A percentile compares a stretch with the other conserved stretches of the same genome.
Conservation (phyloP, 2,888 invertebrate genomes). For the Aphodius sticticus region DNA sequence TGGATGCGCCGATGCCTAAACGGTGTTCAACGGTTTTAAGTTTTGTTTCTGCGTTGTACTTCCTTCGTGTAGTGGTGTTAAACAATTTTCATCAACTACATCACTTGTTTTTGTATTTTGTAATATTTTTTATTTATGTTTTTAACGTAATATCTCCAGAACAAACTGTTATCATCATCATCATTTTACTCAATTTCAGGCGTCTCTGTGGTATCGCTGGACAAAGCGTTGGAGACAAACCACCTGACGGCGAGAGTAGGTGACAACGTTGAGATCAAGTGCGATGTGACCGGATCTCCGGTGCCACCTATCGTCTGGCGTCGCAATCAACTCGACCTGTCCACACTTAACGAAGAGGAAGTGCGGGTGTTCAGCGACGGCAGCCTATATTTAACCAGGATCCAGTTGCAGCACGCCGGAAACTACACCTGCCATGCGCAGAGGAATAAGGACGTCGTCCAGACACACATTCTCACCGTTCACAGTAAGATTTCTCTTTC, state of each 20-base stretch:
- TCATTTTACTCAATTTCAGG: slow-evolving; percentile 57
- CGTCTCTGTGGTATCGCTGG: slow-evolving; percentile 74
- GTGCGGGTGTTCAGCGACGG: slow-evolving; percentile 78
- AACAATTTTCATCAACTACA: too few relatives aligned
- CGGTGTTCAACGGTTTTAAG: too few relatives aligned
- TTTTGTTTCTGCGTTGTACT: too few relatives aligned
- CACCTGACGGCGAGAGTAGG: slow-evolving; percentile 75
- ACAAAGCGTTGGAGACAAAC: slow-evolving; percentile 75
- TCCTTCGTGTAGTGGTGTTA: too few relatives aligned
- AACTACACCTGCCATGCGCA: slow-evolving; percentile 81
- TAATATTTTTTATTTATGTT: too few relatives aligned
- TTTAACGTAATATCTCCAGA: too few relatives aligned
- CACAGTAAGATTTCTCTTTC: slow-evolving; percentile 67
- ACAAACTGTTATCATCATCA: too few relatives aligned
- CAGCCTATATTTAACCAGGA: slow-evolving; percentile 75
- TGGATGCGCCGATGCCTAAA: too few relatives aligned
- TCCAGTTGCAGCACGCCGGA: slow-evolving; percentile 77
- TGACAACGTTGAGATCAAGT: slow-evolving; percentile 80
- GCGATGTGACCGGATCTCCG: slow-evolving; percentile 76
- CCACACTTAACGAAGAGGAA: slow-evolving; percentile 68
- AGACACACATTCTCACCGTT: slow-evolving; percentile 76
- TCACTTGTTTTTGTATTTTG: too few relatives aligned
- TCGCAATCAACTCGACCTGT: slow-evolving; percentile 71
- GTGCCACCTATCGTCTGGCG: slow-evolving; percentile 77
- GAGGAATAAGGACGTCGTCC: slow-evolving; percentile 74